These are phyloP conservation scores for Drosophila quadrilineata DNA, from an alignment of 1,140 invertebrate species.

Conservation along the genomic window DNA sequence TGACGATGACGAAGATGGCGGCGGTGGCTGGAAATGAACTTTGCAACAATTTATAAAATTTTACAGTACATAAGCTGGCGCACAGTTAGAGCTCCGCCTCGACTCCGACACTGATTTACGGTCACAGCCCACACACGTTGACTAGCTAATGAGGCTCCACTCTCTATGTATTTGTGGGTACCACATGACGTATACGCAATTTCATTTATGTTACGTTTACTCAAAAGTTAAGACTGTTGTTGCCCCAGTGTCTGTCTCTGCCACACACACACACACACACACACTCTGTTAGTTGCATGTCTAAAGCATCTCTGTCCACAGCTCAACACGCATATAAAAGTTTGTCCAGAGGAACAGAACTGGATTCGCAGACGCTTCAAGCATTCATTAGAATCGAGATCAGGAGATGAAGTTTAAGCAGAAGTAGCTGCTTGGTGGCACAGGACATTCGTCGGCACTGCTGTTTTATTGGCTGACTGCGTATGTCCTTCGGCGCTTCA, in stretches of 20 bases:
- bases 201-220: slow-evolving; percentile 64
- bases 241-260: no score
- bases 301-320: no score
- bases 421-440: not conserved
- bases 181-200: slow-evolving; percentile 72
- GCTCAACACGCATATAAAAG: slow-evolving; percentile 4
- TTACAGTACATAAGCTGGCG: slow-evolving; percentile 58
- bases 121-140: no score
- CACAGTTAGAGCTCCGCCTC: not conserved
- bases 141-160: slow-evolving; percentile 19
- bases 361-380: not conserved
- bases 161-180: slow-evolving; percentile 18
- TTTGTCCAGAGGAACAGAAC: slow-evolving; percentile 1
- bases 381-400: no score
- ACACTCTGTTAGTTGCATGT: slow-evolving; percentile 6
- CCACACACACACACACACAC: slow-evolving; percentile 25
- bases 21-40: no score
- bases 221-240: no score
- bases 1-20: not conserved
- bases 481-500: slow-evolving; percentile 24
- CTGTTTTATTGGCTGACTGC: slow-evolving; percentile 43
- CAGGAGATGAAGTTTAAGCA: not conserved
- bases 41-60: slow-evolving; percentile 65
- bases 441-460: not conserved
- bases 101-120: no score